phyloP scores from a whole-genome alignment of 2,888 invertebrate genomes.

The Myathropa florea region DNA sequence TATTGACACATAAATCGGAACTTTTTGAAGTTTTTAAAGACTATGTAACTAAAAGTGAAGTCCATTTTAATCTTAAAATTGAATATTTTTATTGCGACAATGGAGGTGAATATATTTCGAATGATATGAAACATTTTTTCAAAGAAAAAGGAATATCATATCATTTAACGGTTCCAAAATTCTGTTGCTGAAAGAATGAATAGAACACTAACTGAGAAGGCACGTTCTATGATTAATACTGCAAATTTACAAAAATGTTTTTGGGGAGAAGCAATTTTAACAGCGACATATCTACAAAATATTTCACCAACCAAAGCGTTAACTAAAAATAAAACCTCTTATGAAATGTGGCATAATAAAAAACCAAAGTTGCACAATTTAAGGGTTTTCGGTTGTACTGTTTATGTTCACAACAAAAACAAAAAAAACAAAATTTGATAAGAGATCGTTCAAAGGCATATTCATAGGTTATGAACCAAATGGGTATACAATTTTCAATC shows the following conservation, averaged over 20 bases:
- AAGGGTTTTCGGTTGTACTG: no score
- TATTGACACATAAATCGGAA: background rate
- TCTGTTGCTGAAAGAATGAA: no score
- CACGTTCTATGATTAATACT: no score
- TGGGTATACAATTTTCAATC: no score
- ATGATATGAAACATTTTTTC: background rate
- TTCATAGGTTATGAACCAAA: no score
- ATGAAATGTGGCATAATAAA: no score
- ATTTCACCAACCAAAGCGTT: constrained; percentile 14
- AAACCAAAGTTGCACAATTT: no score
- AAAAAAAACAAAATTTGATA: no score
- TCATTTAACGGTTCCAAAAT: background rate
- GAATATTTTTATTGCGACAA: background rate
- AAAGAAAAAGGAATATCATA: background rate
- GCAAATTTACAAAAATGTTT: no score
- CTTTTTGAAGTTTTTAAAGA: background rate
- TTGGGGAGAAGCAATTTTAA: constrained; percentile 52
- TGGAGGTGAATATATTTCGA: background rate
- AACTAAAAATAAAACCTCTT: no score
- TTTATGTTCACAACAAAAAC: no score
- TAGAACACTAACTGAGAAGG: background rate
- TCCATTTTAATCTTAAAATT: background rate
- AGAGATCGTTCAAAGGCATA: no score
- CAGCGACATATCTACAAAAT: constrained; percentile 24
- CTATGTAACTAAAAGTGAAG: background rate